A percentile compares a stretch with the other conserved stretches of the same genome.
These are phyloP conservation scores for Myiothlypis chrysogaster DNA, from an alignment of 2,797 vertebrate species.

Conservation along the genomic window DNA sequence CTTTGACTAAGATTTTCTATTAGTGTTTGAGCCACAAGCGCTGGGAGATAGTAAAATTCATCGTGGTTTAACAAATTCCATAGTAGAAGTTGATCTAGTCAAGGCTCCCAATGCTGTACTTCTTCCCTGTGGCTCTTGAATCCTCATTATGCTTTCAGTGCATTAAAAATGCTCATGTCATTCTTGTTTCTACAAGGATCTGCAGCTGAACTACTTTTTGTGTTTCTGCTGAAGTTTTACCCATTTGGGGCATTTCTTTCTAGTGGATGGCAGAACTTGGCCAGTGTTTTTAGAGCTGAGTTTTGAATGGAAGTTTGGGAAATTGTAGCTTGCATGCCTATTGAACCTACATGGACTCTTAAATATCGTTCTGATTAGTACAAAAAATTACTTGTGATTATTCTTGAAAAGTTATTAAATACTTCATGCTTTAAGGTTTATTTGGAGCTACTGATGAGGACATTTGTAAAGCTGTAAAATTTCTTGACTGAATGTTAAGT, in stretches of 20 bases:
- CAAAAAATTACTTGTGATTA: neutral
- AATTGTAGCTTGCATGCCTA: neutral
- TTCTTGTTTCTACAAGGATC: neutral
- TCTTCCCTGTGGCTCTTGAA: neutral
- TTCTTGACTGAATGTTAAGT: neutral
- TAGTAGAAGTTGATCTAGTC: neutral
- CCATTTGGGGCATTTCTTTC: neutral
- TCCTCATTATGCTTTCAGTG: neutral
- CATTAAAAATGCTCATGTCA: neutral
- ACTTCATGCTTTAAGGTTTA: neutral
- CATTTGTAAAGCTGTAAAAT: neutral
- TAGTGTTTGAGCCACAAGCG: neutral
- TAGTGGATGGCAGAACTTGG: neutral
- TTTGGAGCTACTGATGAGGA: neutral
- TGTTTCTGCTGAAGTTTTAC: neutral
- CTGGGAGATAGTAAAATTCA: neutral
- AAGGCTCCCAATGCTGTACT: neutral
- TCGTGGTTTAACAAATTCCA: neutral
- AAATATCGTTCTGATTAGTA: neutral
- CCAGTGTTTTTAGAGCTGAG: neutral
- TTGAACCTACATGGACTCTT: neutral
- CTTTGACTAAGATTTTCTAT: neutral
- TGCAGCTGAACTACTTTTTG: neutral
- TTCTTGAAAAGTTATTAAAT: neutral
- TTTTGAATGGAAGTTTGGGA: neutral